Evolutionary conservation across 1,140 invertebrate genomes (phyloP), one percentile per base, ranked within the genome.

Genomic region (Cheumatopsyche charites): DNA sequence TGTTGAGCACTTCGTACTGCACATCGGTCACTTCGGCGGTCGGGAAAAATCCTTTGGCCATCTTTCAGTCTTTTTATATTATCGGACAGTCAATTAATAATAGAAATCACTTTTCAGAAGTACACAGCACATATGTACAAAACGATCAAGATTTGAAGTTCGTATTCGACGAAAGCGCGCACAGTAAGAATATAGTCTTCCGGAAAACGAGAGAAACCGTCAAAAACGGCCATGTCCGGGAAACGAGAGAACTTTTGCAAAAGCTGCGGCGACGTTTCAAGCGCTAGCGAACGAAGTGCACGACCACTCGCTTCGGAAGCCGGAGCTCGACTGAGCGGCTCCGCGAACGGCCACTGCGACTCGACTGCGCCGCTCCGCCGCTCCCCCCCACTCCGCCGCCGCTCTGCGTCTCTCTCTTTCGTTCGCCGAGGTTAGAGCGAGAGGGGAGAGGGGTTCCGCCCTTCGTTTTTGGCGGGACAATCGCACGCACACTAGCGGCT

Each of bases 21-120:
- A 83, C 83, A 77, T 84, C 83, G 49, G 80, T 78, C 62, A 82
- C 80, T 78, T 85, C 83, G 75, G 84, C 82, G 73, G 81, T 81
- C 73, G 83, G 83, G 76, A 85, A 77, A 23, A 84, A 85, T 72
- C 82, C 82, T 81, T 84, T 85, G 76, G 83, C 83, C 83, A 85
- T 85, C 11, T 70, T 67, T 3, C 19, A n/a, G 21, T 58, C 19
- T 55, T 55, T 68, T 36, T 9, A 36, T 4, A 36, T 36, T 3
- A 4, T 36, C 9, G 9, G 3, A 36, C 29, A 36, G 9, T 4
- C 3, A 36, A 36, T 36, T 9, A 36, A 3, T 4, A 36, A 36
- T 4, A 36, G 9, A 36, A 36, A 9, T 36, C 29, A 4, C 9
- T 52, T 17, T 52, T 52, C 19, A 19, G 7, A 52, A 17, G 47